phyloP scores from a whole-genome alignment of 2,113 vertebrate species.

The Promerops cafer region DNA sequence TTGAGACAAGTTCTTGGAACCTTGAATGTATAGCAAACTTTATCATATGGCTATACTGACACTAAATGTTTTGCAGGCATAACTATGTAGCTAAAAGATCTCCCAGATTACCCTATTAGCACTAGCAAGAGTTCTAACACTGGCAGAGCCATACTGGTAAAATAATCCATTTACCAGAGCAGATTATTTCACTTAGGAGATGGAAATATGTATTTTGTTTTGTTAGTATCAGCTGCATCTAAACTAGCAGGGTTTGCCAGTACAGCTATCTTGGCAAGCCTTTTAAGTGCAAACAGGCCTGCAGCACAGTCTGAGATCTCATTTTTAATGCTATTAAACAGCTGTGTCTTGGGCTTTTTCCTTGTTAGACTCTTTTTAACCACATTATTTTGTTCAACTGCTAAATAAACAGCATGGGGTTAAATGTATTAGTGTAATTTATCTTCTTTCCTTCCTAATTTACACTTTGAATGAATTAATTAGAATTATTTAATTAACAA shows the following conservation, averaged over 20 bases:
- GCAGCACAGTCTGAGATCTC: slow-evolving; percentile 52
- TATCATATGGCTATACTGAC: not conserved
- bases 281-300: slow-evolving; percentile 43
- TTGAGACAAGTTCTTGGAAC: not conserved
- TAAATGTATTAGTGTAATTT: slow-evolving; percentile 76
- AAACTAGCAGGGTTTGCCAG: not conserved
- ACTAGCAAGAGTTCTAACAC: not conserved
- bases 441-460: slow-evolving; percentile 76
- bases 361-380: slow-evolving; percentile 68
- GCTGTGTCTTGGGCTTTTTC: slow-evolving; percentile 63
- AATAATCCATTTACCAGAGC: not conserved
- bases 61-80: not conserved
- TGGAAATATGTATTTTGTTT: not conserved
- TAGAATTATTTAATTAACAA: slow-evolving; percentile 75
- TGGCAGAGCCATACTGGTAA: not conserved
- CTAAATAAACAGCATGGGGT: slow-evolving; percentile 73
- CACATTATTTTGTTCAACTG: slow-evolving; percentile 69
- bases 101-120: not conserved
- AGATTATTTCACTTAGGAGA: not conserved
- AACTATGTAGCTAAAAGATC: not conserved
- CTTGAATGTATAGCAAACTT: not conserved
- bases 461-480: slow-evolving; percentile 71
- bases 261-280: not conserved
- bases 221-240: slow-evolving; percentile 24
- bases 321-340: slow-evolving; percentile 69